These are phyloP conservation scores for Drepana arcuata DNA, from an alignment of 1,140 invertebrate species.

Conservation along the genomic window DNA sequence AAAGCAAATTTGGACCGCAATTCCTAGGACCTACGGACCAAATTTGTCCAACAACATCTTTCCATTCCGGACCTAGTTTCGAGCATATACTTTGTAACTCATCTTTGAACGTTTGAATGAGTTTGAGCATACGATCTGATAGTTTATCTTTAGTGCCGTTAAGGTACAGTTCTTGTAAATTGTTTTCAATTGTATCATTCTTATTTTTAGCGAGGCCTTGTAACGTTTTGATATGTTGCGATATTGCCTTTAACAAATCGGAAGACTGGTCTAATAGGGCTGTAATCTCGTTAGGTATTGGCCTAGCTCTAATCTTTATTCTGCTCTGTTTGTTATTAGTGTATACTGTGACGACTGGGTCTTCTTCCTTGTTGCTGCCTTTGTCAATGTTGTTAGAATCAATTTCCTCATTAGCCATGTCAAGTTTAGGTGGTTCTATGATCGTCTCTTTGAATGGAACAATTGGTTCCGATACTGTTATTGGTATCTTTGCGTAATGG, in stretches of 20 bases:
- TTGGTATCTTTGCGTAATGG: slow-evolving; percentile 89
- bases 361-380: slow-evolving; percentile 42
- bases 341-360: slow-evolving; percentile 74
- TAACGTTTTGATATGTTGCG: slow-evolving; percentile 53
- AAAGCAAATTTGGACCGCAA: slow-evolving; percentile 90
- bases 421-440: slow-evolving; percentile 84
- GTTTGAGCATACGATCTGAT: slow-evolving; percentile 71
- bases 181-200: slow-evolving; percentile 39
- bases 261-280: slow-evolving; percentile 73
- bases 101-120: slow-evolving; percentile 75
- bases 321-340: slow-evolving; percentile 82
- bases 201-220: slow-evolving; percentile 42
- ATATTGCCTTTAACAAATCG: slow-evolving; percentile 72
- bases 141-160: slow-evolving; percentile 41
- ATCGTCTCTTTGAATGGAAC: slow-evolving; percentile 97
- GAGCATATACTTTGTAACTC: slow-evolving; percentile 78
- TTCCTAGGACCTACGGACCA: slow-evolving; percentile 94
- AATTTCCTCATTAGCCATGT: slow-evolving; percentile 93
- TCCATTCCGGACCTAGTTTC: slow-evolving; percentile 73
- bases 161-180: slow-evolving; percentile 29
- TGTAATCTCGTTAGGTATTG: slow-evolving; percentile 83
- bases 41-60: slow-evolving; percentile 79
- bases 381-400: slow-evolving; percentile 67
- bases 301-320: slow-evolving; percentile 84
- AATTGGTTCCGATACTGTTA: slow-evolving; percentile 95